Percentiles rank a stretch among this genome's conserved stretches.
phyloP scores from a whole-genome alignment of 1,140 invertebrate species.

The Lethrus apterus region DNA sequence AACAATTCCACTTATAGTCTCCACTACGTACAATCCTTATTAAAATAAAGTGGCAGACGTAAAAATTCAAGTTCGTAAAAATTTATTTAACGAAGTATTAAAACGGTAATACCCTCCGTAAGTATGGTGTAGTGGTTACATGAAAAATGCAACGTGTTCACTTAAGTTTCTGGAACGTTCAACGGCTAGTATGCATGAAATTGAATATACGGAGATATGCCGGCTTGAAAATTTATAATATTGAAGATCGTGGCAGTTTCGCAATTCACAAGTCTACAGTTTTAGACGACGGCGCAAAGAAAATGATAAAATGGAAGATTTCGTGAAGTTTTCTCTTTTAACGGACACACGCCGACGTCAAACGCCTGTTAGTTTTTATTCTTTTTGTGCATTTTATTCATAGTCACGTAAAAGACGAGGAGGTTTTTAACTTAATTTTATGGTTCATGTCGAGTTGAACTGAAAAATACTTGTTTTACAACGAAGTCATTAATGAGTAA shows the following conservation, averaged over 20 bases:
- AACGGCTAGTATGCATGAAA: constrained; percentile 2
- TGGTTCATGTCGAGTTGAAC: no score
- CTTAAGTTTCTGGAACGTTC: constrained; percentile 5
- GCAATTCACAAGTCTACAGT: constrained; percentile 6
- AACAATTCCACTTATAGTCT: no score
- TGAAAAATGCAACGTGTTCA: constrained; percentile 5
- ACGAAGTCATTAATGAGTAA: no score
- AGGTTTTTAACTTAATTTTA: no score
- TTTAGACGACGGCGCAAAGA: background rate
- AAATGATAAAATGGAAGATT: constrained; percentile 6
- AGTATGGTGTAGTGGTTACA: background rate
- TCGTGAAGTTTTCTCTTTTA: constrained; percentile 11
- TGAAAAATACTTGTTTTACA: no score
- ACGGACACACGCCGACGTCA: constrained; percentile 8
- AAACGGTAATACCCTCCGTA: background rate
- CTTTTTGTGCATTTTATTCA: no score
- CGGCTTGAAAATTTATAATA: constrained; percentile 8
- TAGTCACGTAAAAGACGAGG: no score
- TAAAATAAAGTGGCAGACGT: no score
- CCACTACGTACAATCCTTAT: no score
- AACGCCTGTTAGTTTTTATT: constrained; percentile 11
- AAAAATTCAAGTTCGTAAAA: background rate
- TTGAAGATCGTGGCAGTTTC: constrained; percentile 3
- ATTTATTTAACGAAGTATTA: constrained; percentile 6
- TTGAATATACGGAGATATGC: background rate